Conservation (phyloP, 2,797 vertebrate species). For the Streptopelia turtur region DNA sequence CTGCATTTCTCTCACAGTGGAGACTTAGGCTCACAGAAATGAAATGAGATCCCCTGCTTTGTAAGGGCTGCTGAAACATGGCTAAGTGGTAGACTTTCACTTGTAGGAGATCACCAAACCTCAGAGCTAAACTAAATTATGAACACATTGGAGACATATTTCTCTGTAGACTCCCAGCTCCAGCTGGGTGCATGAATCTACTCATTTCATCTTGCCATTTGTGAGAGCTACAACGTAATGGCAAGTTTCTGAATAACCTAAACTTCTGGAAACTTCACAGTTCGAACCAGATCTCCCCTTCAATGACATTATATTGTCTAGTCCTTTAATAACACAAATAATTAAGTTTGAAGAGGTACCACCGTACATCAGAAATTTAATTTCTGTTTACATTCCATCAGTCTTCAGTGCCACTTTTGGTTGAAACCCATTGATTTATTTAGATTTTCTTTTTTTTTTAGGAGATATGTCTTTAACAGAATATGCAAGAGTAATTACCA, state of each 20-base stretch:
- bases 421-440: background rate
- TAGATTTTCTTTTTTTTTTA: background rate
- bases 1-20: background rate
- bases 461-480: background rate
- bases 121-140: background rate
- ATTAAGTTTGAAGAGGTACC: background rate
- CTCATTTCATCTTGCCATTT: background rate
- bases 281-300: background rate
- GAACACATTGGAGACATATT: background rate
- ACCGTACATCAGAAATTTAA: background rate
- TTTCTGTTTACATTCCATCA: background rate
- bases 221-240: fast-evolving
- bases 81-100: background rate
- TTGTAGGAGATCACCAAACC: background rate
- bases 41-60: background rate
- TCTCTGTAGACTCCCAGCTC: background rate
- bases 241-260: background rate
- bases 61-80: background rate
- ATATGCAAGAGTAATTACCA: background rate
- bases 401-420: background rate
- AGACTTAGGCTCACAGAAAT: background rate
- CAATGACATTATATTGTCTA: background rate
- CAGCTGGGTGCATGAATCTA: background rate
- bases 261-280: background rate
- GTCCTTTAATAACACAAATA: background rate